Evolutionary conservation across 2,888 invertebrate species (phyloP).

Genomic region (Phyllotreta striolata): DNA sequence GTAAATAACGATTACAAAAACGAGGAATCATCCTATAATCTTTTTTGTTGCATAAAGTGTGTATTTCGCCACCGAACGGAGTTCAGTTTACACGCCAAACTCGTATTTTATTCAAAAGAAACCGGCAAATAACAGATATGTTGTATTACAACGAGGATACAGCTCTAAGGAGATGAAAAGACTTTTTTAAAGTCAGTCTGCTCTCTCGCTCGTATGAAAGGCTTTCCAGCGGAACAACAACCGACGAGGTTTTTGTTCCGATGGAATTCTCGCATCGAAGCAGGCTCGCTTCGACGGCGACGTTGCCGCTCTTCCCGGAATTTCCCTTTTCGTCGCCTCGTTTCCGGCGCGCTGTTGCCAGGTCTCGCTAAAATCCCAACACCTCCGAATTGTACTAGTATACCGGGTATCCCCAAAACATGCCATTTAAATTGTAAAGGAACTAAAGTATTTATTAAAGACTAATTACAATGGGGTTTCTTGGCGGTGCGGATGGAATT

Average conservation of each 20-base stretch:
- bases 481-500: conserved; percentile 30
- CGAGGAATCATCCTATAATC: conserved; percentile 13
- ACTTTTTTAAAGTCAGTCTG: conserved; percentile 58
- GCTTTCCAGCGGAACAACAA: conserved; percentile 57
- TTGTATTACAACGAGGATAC: conserved; percentile 59
- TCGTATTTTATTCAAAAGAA: conserved; percentile 52
- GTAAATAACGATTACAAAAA: conserved; percentile 7
- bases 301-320: conserved; percentile 40
- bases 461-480: conserved; percentile 21
- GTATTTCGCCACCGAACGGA: conserved; percentile 30
- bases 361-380: background rate
- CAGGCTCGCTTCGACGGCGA: conserved; percentile 17
- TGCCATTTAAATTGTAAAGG: too few species aligned
- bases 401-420: too few species aligned
- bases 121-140: conserved; percentile 60
- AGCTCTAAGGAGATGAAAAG: conserved; percentile 56
- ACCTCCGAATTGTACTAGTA: background rate
- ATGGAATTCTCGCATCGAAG: conserved; percentile 46
- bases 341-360: conserved; percentile 3
- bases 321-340: conserved; percentile 49
- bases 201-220: conserved; percentile 52
- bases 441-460: too few species aligned
- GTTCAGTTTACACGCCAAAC: conserved; percentile 41
- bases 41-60: conserved; percentile 21
- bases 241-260: conserved; percentile 57